Conservation (phyloP, 2,888 invertebrate species). For the Chloroclystis v-ata region DNA sequence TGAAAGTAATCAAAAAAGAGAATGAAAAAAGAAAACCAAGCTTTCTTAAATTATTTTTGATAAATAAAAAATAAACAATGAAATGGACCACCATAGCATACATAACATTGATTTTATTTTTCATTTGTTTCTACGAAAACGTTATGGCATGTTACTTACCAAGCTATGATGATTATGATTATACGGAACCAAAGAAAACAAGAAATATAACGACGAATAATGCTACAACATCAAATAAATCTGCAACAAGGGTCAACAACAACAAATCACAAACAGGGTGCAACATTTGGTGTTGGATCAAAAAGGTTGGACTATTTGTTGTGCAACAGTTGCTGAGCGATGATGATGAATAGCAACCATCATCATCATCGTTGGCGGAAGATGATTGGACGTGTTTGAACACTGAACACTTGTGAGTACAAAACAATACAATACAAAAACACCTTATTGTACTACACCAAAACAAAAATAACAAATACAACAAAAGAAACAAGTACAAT, state of each 20-base stretch:
- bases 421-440: no score
- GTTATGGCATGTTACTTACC: conserved; percentile 10
- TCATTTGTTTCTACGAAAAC: neutral
- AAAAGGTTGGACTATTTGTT: conserved; percentile 48
- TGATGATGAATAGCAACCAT: conserved; percentile 30
- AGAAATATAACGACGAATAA: neutral
- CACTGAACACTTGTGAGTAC: no score
- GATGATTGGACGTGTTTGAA: no score
- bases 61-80: neutral
- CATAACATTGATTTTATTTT: neutral
- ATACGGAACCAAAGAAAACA: neutral
- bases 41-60: no score
- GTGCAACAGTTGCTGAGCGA: conserved; percentile 52
- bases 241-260: no score
- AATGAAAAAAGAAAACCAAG: no score
- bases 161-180: conserved; percentile 6
- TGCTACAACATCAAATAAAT: conserved; percentile 2
- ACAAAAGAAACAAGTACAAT: no score
- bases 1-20: no score
- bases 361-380: no score
- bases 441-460: no score
- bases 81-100: neutral
- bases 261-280: conserved; percentile 27
- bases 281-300: conserved; percentile 51
- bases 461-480: no score